These are phyloP conservation scores for Atrina japonica DNA, from an alignment of 2,888 invertebrate species.

Conservation along the genomic window DNA sequence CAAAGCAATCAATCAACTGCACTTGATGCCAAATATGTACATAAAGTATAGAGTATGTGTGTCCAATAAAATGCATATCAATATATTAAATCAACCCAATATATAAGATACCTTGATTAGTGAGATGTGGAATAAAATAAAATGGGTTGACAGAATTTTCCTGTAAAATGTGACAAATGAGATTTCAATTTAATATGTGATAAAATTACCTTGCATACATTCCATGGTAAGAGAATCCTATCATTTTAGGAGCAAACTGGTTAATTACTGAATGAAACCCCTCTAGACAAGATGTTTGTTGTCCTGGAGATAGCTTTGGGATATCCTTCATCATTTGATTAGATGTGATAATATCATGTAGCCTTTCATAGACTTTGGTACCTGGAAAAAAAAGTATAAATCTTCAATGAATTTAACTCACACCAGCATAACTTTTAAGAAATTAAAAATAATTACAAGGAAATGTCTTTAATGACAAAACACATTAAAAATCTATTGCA, in stretches of 20 bases:
- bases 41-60: no score
- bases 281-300: slow-evolving; percentile 52
- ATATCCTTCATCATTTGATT: slow-evolving; percentile 40
- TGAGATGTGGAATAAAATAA: no score
- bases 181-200: not conserved
- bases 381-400: slow-evolving; percentile 31
- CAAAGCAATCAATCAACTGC: no score
- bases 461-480: slow-evolving; percentile 2
- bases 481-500: no score
- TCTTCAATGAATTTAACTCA: not conserved
- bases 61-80: no score
- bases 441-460: not conserved
- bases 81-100: no score
- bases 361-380: slow-evolving; percentile 34
- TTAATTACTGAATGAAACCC: slow-evolving; percentile 49
- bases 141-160: no score
- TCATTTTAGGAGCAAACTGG: slow-evolving; percentile 58
- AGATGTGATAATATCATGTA: slow-evolving; percentile 23
- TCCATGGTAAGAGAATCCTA: slow-evolving; percentile 48
- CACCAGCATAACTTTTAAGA: not conserved
- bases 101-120: no score
- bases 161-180: no score
- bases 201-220: slow-evolving; percentile 42
- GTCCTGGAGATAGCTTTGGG: slow-evolving; percentile 47
- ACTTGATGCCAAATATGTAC: no score